These are phyloP conservation scores for Ceratina japonica DNA, from an alignment of 1,140 invertebrate species.

Conservation along the genomic window DNA sequence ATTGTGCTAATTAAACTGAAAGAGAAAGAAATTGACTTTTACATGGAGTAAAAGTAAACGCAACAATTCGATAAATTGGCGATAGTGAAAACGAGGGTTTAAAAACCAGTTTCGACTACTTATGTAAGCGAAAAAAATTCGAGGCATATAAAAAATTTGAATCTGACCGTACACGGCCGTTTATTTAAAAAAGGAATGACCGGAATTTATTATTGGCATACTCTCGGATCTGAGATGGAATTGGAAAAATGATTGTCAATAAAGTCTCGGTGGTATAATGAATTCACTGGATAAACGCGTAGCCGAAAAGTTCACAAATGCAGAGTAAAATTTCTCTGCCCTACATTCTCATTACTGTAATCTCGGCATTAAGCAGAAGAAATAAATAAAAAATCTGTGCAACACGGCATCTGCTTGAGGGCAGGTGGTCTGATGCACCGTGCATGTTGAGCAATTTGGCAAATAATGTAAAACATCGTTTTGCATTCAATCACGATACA, in stretches of 20 bases:
- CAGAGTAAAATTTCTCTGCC: slow-evolving; percentile 30
- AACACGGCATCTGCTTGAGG: slow-evolving; percentile 14
- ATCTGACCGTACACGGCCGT: not conserved
- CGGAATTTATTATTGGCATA: not conserved
- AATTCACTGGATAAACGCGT: not conserved
- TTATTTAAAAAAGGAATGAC: too few species aligned
- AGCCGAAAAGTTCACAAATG: slow-evolving; percentile 10
- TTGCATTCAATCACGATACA: slow-evolving; percentile 13
- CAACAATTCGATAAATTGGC: not conserved
- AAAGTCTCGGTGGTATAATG: not conserved
- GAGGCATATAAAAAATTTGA: not conserved
- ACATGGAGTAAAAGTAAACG: not conserved
- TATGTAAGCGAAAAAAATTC: not conserved
- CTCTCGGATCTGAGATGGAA: not conserved
- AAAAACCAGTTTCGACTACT: slow-evolving; percentile 9
- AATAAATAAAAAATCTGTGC: slow-evolving; percentile 39
- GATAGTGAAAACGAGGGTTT: not conserved
- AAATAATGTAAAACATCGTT: slow-evolving; percentile 29
- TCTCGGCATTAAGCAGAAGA: slow-evolving; percentile 25
- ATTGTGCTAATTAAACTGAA: not conserved
- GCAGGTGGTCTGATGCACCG: slow-evolving; percentile 6
- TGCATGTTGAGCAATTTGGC: slow-evolving; percentile 25
- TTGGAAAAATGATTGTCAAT: not conserved
- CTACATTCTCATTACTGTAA: slow-evolving; percentile 27
- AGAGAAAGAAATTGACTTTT: not conserved